Evolutionary conservation across 1,140 invertebrate genomes (phyloP).

Genomic region (Trichonephila clavipes): DNA sequence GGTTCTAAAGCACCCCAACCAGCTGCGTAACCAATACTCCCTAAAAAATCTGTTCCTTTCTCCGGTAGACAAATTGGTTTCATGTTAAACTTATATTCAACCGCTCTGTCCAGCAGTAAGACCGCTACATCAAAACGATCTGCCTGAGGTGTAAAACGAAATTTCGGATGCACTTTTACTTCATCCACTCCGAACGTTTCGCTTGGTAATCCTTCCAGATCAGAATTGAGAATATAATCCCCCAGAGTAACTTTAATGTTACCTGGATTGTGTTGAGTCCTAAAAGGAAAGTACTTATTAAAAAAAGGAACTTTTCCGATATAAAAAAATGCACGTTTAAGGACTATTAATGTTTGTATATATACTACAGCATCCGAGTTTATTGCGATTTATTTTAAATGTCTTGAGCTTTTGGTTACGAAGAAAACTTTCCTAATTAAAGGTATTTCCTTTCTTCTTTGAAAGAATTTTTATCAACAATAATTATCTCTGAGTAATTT

Average conservation of each 20-base stretch:
- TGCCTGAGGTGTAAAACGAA: conserved; percentile 95
- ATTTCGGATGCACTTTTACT: conserved; percentile 95
- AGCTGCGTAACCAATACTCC: conserved; percentile 94
- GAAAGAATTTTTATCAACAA: too few relatives aligned
- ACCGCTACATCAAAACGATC: conserved; percentile 95
- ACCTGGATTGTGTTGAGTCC: conserved; percentile 87
- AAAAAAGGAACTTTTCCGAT: too few relatives aligned
- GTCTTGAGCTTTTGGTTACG: too few relatives aligned
- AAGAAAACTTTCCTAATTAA: too few relatives aligned
- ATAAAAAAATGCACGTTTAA: too few relatives aligned
- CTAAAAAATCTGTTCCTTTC: conserved; percentile 93
- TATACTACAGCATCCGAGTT: too few relatives aligned
- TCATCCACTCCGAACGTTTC: conserved; percentile 93
- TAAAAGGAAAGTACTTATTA: conserved; percentile 78
- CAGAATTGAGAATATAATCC: conserved; percentile 96
- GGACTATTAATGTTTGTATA: too few relatives aligned
- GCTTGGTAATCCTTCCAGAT: conserved; percentile 92
- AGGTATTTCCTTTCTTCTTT: too few relatives aligned
- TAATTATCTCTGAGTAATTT: too few relatives aligned
- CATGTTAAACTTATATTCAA: conserved; percentile 94
- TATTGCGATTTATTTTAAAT: too few relatives aligned
- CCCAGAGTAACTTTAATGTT: conserved; percentile 95
- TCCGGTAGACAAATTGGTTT: conserved; percentile 95
- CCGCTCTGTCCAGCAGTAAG: conserved; percentile 91
- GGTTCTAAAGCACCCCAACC: conserved; percentile 96